Evolutionary conservation across 37 sponge, comb jelly and placozoan species (phyloP).

Genomic region (Beroe forskalii): DNA sequence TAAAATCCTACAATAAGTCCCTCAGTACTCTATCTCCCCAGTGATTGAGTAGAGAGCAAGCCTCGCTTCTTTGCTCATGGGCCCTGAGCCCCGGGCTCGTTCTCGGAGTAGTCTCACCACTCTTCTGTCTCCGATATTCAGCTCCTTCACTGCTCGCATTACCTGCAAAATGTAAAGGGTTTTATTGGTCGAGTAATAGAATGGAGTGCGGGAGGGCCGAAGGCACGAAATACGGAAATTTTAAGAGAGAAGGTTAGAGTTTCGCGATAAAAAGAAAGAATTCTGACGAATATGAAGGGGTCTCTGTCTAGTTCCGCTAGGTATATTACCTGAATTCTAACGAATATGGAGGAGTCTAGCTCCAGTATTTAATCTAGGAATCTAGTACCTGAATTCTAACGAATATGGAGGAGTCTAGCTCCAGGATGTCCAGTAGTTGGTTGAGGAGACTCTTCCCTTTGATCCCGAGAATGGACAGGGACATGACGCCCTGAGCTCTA

Average conservation of each 20-base stretch:
- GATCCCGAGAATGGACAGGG: conserved; percentile 34
- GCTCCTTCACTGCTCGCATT: conserved; percentile 55
- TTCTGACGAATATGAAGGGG: too few relatives aligned
- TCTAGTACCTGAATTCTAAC: conserved; percentile 55
- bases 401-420: conserved; percentile 61
- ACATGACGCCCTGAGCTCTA: conserved; percentile 57
- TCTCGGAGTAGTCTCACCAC: conserved; percentile 31
- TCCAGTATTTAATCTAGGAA: too few relatives aligned
- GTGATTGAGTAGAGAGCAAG: conserved; percentile 31
- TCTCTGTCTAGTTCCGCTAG: too few relatives aligned
- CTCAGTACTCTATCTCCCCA: conserved; percentile 23
- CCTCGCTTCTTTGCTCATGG: conserved; percentile 35
- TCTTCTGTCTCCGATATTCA: conserved; percentile 27
- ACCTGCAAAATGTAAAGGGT: background rate
- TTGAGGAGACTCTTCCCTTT: conserved; percentile 63
- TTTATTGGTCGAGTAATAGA: background rate
- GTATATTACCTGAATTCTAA: conserved; percentile 58
- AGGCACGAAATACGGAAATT: background rate
- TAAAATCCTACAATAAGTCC: too few relatives aligned
- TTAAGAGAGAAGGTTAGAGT: background rate
- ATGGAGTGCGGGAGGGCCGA: background rate
- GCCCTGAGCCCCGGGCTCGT: conserved; percentile 38
- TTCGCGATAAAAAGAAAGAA: too few relatives aligned
- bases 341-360: conserved; percentile 61
- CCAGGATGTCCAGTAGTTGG: conserved; percentile 49